A percentile compares a stretch with the other conserved stretches of the same genome.
These are phyloP conservation scores for Anthophora plumipes DNA, from an alignment of 2,888 invertebrate species.

Conservation along the genomic window DNA sequence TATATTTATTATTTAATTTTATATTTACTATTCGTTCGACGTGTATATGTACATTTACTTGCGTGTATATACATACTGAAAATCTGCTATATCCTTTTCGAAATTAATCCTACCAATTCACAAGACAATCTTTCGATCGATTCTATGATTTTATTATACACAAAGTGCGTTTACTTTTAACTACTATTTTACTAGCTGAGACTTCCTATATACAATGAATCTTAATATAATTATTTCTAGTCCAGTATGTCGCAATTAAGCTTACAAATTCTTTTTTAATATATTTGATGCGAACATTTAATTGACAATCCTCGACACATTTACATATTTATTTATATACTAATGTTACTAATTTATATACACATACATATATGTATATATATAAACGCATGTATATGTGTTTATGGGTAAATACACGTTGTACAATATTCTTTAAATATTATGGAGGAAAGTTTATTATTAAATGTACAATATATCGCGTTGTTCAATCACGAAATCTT, in stretches of 20 bases:
- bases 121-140: background rate
- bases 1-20: no score
- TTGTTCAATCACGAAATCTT: background rate
- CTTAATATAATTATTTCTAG: background rate
- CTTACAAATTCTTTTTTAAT: background rate
- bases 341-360: background rate
- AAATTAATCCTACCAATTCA: conserved; percentile 11
- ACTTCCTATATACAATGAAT: background rate
- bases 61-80: conserved; percentile 8
- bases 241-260: no score
- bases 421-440: background rate
- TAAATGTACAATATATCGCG: background rate
- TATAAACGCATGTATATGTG: background rate
- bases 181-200: background rate
- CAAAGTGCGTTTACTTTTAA: background rate
- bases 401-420: background rate
- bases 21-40: no score
- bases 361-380: background rate
- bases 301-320: background rate
- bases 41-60: background rate
- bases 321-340: background rate
- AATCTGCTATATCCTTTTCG: background rate
- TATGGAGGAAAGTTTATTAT: background rate
- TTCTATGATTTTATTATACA: background rate
- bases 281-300: no score